These are phyloP conservation scores for Crax fasciolata DNA, from an alignment of 2,797 vertebrate genomes.

Conservation along the genomic window DNA sequence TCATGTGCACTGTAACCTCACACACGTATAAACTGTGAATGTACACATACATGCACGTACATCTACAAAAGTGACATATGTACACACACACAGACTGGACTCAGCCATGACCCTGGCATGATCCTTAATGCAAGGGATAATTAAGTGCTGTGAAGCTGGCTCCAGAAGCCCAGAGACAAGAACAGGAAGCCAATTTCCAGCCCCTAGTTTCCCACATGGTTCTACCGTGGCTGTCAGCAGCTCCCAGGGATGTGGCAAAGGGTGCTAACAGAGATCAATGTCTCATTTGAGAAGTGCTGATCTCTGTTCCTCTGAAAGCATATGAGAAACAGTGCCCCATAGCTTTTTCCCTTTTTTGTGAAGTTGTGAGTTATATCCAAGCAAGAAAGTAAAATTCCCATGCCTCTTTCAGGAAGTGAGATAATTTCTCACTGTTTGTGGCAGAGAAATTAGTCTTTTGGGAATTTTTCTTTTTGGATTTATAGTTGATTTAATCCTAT, in stretches of 20 bases:
- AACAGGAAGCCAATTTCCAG: neutral
- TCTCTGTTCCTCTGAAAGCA: neutral
- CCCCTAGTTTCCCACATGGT: no score
- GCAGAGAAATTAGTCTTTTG: neutral
- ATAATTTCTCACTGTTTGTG: neutral
- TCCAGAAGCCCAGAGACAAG: neutral
- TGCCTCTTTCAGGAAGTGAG: neutral
- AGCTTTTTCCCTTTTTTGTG: neutral
- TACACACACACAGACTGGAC: neutral
- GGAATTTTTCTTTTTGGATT: neutral
- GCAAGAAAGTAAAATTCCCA: neutral
- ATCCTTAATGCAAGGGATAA: neutral
- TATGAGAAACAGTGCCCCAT: neutral
- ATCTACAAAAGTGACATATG: no score
- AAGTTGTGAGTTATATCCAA: neutral
- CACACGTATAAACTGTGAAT: neutral
- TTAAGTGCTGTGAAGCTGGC: neutral
- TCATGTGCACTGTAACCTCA: neutral
- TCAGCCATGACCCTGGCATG: neutral
- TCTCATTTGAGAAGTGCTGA: neutral
- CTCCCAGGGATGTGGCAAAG: neutral
- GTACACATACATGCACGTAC: neutral
- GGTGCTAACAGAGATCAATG: neutral
- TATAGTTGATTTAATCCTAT: neutral
- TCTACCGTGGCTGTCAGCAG: neutral